Percentiles rank a stretch among this genome's conserved stretches.
Evolutionary conservation across 1,140 invertebrate species (phyloP).

Genomic region (Sogatella furcifera): DNA sequence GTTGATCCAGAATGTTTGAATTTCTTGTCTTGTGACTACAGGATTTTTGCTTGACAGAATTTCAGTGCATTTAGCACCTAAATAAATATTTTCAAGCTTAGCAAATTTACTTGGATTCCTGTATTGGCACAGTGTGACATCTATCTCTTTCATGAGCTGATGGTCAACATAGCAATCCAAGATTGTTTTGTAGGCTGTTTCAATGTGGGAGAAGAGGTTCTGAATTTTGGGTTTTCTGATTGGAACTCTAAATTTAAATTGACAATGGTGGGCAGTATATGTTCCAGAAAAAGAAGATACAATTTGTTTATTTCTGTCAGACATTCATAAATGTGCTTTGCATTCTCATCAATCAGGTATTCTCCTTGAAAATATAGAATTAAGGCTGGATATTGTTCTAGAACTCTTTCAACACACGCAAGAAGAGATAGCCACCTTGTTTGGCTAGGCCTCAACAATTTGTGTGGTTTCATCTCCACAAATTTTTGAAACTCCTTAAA

Average conservation of each 20-base stretch:
- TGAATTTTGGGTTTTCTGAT: constrained; percentile 15
- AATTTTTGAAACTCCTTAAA: constrained; percentile 14
- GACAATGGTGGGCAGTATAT: constrained; percentile 17
- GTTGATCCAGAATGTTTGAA: too few species aligned
- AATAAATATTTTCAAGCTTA: constrained; percentile 7
- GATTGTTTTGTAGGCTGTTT: constrained; percentile 6
- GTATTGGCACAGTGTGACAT: neutral
- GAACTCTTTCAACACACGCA: constrained; percentile 4
- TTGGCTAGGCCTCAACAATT: constrained; percentile 4
- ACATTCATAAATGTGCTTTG: constrained; percentile 6
- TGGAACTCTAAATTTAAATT: constrained; percentile 16
- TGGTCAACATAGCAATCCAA: constrained; percentile 10
- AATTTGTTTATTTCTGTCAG: constrained; percentile 14
- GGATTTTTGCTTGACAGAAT: too few species aligned
- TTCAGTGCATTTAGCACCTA: constrained; percentile 8
- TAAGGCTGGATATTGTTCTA: constrained; percentile 19
- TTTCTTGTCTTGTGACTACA: too few species aligned
- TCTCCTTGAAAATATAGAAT: neutral
- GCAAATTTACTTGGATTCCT: neutral
- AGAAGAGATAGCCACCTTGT: constrained; percentile 6
- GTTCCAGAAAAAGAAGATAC: constrained; percentile 16
- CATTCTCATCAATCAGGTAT: neutral
- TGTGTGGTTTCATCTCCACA: constrained; percentile 6
- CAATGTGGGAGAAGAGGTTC: constrained; percentile 7
- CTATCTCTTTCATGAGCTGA: neutral